Evolutionary conservation across 2,797 vertebrate species (phyloP).

Genomic region (Kryptolebias ocellatus): DNA sequence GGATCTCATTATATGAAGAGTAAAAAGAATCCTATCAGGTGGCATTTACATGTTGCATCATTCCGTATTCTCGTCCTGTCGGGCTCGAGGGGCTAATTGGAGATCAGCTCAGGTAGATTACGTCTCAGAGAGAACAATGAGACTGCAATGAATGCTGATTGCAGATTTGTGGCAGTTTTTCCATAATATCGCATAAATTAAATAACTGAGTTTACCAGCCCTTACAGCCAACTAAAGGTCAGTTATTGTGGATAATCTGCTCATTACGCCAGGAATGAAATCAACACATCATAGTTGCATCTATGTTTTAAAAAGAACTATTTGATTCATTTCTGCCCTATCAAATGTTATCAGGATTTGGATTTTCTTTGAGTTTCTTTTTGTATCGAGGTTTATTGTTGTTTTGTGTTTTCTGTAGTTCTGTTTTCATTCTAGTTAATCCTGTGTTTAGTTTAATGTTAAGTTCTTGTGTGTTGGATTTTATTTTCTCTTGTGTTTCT

Average conservation of each 20-base stretch:
- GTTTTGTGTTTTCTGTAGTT: too few species aligned
- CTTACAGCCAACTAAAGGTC: conserved; percentile 28
- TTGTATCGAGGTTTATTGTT: too few species aligned
- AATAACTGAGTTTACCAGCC: conserved; percentile 28
- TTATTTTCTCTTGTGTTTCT: too few species aligned
- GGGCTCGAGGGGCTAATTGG: conserved; percentile 65
- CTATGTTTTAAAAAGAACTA: conserved; percentile 11
- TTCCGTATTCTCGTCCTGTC: conserved; percentile 46
- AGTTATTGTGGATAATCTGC: conserved; percentile 33
- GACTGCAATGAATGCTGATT: conserved; percentile 40
- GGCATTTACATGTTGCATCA: conserved; percentile 74
- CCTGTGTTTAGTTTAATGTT: too few species aligned
- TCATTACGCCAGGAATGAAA: conserved; percentile 12
- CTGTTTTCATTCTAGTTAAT: too few species aligned
- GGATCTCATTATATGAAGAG: conserved; percentile 74
- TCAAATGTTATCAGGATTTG: neutral
- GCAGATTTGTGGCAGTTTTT: conserved; percentile 17
- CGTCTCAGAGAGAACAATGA: conserved; percentile 38
- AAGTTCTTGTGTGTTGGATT: too few species aligned
- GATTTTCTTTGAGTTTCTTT: too few species aligned
- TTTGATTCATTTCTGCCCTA: neutral
- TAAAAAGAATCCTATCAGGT: conserved; percentile 65
- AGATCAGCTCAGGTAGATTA: conserved; percentile 49
- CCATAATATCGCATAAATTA: conserved; percentile 28
- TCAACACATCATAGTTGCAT: neutral